phyloP scores from a whole-genome alignment of 2,113 vertebrate genomes.

The Phoenicopterus ruber region DNA sequence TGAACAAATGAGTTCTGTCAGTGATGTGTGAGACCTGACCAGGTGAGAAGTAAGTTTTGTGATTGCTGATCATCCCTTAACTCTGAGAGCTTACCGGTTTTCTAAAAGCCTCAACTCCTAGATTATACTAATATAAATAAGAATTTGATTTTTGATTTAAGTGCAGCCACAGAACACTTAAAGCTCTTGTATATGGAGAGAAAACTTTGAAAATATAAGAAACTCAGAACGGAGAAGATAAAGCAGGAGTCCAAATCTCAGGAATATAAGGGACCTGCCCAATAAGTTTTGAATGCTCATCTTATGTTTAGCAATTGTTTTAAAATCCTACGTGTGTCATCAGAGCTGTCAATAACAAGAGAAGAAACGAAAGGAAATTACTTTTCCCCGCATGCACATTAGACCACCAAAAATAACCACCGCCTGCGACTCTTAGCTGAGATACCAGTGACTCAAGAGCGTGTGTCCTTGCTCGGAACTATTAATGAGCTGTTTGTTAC shows the following conservation, averaged over 20 bases:
- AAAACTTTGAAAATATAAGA: neutral
- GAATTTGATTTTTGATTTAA: neutral
- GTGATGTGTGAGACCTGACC: neutral
- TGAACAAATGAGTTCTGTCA: neutral
- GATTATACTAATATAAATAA: neutral
- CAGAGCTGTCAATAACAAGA: neutral
- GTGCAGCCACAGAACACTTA: neutral
- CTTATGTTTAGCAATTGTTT: neutral
- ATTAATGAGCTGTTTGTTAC: constrained; percentile 52
- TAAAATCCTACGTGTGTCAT: neutral
- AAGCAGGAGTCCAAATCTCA: neutral
- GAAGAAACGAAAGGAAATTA: neutral
- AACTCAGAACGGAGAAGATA: neutral
- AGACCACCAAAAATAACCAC: constrained; percentile 10
- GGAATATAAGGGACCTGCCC: neutral
- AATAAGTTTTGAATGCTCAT: neutral
- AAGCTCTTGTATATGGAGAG: neutral
- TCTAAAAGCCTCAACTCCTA: neutral
- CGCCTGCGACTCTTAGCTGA: neutral
- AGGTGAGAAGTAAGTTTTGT: neutral
- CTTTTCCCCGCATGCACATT: neutral
- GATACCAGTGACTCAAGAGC: neutral
- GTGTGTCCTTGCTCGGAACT: neutral
- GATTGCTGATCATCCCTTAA: neutral
- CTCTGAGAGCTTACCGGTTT: neutral